Percentiles rank a stretch among this genome's conserved stretches.
These are phyloP conservation scores for Taenioides sp. DNA, from an alignment of 2,797 vertebrate species.

Conservation along the genomic window DNA sequence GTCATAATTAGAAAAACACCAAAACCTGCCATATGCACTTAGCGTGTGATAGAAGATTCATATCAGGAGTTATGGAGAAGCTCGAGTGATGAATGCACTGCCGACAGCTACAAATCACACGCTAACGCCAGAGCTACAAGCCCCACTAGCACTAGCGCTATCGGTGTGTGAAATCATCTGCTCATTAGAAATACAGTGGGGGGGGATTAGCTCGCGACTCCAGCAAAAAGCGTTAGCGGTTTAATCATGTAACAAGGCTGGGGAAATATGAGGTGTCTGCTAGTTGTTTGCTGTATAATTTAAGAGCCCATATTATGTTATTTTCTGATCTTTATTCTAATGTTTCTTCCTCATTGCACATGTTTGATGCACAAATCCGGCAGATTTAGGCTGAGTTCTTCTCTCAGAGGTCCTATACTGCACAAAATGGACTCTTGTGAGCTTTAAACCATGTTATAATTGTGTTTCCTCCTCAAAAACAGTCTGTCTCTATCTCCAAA, in stretches of 20 bases:
- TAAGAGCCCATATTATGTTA: no score
- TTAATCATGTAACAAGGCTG: neutral
- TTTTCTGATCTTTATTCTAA: no score
- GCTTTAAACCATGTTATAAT: no score
- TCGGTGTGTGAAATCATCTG: neutral
- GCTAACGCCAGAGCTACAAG: slow-evolving; percentile 40
- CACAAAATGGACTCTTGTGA: no score
- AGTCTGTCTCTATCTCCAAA: no score
- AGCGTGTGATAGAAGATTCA: slow-evolving; percentile 57
- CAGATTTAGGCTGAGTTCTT: no score
- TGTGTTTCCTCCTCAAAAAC: no score
- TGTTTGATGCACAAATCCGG: no score
- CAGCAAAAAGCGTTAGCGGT: neutral
- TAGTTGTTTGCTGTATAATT: neutral
- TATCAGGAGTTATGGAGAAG: slow-evolving; percentile 52
- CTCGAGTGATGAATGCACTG: slow-evolving; percentile 60
- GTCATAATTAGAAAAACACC: no score
- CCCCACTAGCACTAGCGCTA: slow-evolving; percentile 12
- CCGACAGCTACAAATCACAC: slow-evolving; percentile 31
- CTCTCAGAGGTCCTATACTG: no score
- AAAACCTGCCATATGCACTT: no score
- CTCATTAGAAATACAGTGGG: slow-evolving; percentile 2
- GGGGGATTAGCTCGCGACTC: neutral
- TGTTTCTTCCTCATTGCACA: no score
- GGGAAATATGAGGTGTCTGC: neutral